phyloP scores from a whole-genome alignment of 2,797 vertebrate genomes.

The Potorous gilbertii region DNA sequence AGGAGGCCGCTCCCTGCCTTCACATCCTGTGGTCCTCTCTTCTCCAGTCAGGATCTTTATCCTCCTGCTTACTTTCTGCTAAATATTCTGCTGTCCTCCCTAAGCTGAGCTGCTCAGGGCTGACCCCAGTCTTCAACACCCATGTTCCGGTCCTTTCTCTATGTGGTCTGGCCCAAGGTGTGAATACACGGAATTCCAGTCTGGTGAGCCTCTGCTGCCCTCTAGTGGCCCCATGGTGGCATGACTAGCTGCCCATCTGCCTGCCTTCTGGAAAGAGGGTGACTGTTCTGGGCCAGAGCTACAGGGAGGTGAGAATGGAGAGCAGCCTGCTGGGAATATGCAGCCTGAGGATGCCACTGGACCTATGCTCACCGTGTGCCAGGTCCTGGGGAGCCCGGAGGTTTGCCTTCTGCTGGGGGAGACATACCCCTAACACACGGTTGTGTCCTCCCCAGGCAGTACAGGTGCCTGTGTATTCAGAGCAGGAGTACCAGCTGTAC shows the following conservation, averaged over 20 bases:
- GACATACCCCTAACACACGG: neutral
- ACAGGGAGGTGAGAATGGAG: neutral
- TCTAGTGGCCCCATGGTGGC: neutral
- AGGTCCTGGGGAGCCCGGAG: too few species aligned
- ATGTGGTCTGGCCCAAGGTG: too few species aligned
- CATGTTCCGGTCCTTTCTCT: neutral
- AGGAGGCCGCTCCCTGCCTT: too few species aligned
- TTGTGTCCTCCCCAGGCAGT: constrained; percentile 87
- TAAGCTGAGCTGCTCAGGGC: neutral
- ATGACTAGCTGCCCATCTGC: neutral
- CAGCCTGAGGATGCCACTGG: too few species aligned
- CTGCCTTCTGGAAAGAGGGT: neutral
- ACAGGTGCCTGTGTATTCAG: constrained; percentile 97
- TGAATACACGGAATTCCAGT: neutral
- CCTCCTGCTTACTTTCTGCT: neutral
- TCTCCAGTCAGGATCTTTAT: neutral
- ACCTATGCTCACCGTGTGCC: neutral
- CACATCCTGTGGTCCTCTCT: too few species aligned
- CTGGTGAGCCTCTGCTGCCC: neutral
- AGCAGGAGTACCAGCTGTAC: constrained; percentile 98
- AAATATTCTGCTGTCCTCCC: neutral
- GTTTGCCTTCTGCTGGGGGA: too few species aligned
- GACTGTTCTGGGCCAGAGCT: neutral
- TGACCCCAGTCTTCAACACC: too few species aligned
- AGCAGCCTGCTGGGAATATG: too few species aligned